Evolutionary conservation across 2,888 invertebrate genomes (phyloP).

Genomic region (Nomada ruficornis): DNA sequence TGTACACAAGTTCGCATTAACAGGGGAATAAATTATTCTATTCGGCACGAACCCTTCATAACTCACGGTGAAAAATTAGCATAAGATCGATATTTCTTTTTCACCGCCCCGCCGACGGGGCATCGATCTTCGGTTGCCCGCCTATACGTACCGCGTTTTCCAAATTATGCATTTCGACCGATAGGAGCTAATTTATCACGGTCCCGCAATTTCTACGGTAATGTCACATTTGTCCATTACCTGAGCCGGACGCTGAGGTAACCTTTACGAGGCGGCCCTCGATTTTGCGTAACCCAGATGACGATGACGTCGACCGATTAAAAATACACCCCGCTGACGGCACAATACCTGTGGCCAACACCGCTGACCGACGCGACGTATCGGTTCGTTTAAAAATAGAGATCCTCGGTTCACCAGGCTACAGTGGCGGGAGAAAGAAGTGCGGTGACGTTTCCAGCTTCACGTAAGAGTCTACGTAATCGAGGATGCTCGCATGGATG

Average conservation of each 20-base stretch:
- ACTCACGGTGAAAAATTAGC: slow-evolving; percentile 77
- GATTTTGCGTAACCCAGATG: slow-evolving; percentile 24
- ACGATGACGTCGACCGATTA: slow-evolving; percentile 20
- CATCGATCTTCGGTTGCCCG: slow-evolving; percentile 35
- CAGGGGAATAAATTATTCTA: slow-evolving; percentile 79
- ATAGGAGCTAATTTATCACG: slow-evolving; percentile 7
- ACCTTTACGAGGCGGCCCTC: slow-evolving; percentile 6
- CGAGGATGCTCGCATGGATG: slow-evolving; percentile 40
- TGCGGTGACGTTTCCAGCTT: slow-evolving; percentile 51
- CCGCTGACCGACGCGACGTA: slow-evolving; percentile 10
- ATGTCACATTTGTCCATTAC: neutral
- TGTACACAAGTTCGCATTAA: slow-evolving; percentile 74
- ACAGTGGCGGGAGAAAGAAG: slow-evolving; percentile 10
- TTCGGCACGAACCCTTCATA: slow-evolving; percentile 80
- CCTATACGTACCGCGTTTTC: slow-evolving; percentile 5
- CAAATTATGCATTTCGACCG: neutral
- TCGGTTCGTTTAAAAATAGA: slow-evolving; percentile 45
- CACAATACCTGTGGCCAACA: slow-evolving; percentile 19
- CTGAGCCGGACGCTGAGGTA: neutral
- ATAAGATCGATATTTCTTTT: slow-evolving; percentile 81
- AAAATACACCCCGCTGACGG: slow-evolving; percentile 33
- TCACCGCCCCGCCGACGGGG: slow-evolving; percentile 67
- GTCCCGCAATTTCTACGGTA: slow-evolving; percentile 15
- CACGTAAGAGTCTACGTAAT: slow-evolving; percentile 61
- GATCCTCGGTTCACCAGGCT: slow-evolving; percentile 9